A percentile compares a stretch with the other conserved stretches of the same genome.
Evolutionary conservation across 2,888 invertebrate species (phyloP).

Genomic region (Malthinus seriepunctatus): DNA sequence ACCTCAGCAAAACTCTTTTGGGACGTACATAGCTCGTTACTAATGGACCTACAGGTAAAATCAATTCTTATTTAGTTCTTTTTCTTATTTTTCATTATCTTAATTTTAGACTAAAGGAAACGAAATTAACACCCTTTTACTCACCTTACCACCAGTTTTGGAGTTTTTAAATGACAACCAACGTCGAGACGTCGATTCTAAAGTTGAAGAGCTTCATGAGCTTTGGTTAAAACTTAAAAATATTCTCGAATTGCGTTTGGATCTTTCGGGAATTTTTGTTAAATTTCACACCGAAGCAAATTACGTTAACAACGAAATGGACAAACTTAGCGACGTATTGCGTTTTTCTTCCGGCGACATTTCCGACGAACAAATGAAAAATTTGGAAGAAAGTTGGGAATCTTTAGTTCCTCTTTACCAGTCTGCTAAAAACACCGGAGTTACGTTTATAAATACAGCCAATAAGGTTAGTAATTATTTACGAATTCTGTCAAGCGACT

Average conservation of each 20-base stretch:
- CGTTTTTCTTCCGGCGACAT: constrained; percentile 55
- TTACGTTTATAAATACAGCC: constrained; percentile 67
- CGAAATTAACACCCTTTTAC: constrained; percentile 67
- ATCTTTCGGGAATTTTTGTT: constrained; percentile 68
- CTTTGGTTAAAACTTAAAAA: constrained; percentile 67
- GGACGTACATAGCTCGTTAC: constrained; percentile 71
- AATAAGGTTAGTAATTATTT: constrained; percentile 55
- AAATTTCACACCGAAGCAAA: constrained; percentile 73
- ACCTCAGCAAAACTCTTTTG: constrained; percentile 72
- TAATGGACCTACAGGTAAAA: constrained; percentile 70
- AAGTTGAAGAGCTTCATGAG: constrained; percentile 65
- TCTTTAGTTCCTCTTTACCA: constrained; percentile 65
- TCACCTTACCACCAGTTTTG: constrained; percentile 64
- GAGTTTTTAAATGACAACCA: constrained; percentile 69
- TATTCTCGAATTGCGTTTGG: constrained; percentile 65
- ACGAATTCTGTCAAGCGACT: neutral
- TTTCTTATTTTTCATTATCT: constrained; percentile 8
- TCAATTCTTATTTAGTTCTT: no score
- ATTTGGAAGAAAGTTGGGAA: constrained; percentile 67
- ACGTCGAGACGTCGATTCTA: constrained; percentile 63
- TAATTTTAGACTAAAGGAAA: constrained; percentile 64
- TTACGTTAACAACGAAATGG: constrained; percentile 67
- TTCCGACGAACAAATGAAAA: constrained; percentile 57
- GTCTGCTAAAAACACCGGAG: constrained; percentile 68
- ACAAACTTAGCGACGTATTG: constrained; percentile 65